Conservation (phyloP, 1,140 invertebrate genomes). For the Apis laboriosa region DNA sequence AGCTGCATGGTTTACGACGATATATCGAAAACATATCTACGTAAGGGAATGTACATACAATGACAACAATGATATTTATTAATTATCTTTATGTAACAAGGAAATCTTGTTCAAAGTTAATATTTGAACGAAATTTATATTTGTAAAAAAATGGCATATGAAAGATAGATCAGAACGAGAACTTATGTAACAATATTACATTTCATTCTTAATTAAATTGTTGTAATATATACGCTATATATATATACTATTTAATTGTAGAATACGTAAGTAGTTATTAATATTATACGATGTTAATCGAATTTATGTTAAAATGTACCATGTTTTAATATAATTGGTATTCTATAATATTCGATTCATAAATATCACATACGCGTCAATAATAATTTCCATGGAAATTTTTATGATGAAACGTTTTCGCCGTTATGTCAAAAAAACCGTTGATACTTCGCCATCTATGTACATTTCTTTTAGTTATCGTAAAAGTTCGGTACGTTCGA, state of each 20-base stretch:
- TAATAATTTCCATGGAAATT: background rate
- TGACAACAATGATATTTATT: no score
- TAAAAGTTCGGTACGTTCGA: background rate
- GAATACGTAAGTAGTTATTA: background rate
- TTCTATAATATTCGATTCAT: background rate
- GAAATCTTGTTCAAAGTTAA: no score
- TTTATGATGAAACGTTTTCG: background rate
- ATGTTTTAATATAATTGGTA: background rate
- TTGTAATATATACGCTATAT: background rate
- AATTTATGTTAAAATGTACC: background rate
- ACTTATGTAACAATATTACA: background rate
- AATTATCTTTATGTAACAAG: no score
- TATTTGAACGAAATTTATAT: no score
- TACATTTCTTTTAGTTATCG: background rate
- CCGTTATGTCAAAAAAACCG: background rate
- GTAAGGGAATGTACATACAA: no score
- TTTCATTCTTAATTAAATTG: background rate
- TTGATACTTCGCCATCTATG: constrained; percentile 10
- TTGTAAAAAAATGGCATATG: no score
- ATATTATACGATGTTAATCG: background rate
- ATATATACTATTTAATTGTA: background rate
- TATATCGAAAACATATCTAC: no score
- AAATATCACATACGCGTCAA: background rate
- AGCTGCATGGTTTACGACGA: background rate
- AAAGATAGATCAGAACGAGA: background rate